A percentile compares a stretch with the other conserved stretches of the same genome.
These are phyloP conservation scores for Ovibos moschatus DNA, from an alignment of 2,113 vertebrate genomes.

Conservation along the genomic window DNA sequence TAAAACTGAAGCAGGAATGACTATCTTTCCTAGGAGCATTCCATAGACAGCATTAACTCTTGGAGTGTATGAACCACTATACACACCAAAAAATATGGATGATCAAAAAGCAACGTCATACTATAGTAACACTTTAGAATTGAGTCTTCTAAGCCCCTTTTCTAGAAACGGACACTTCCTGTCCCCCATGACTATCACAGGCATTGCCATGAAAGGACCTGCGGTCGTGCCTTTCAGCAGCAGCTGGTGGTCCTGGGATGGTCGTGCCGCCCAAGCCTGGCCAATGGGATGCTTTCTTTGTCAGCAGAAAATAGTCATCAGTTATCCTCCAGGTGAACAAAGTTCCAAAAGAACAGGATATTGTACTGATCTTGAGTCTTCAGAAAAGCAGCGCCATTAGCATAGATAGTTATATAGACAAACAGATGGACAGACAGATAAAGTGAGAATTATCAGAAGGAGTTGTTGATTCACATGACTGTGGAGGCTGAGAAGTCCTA, in stretches of 20 bases:
- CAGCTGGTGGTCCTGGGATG: not conserved
- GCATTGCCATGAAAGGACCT: rapidly evolving
- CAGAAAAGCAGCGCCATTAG: not conserved
- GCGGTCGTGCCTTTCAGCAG: not conserved
- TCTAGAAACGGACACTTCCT: not conserved
- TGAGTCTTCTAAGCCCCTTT: not conserved
- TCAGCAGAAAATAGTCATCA: not conserved
- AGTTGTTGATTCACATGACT: not conserved
- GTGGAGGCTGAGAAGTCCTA: not conserved
- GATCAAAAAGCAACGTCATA: not conserved
- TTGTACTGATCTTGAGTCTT: not conserved
- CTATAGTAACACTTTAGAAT: not conserved
- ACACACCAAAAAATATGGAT: not conserved
- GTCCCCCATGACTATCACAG: too few species aligned
- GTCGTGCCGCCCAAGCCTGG: rapidly evolving
- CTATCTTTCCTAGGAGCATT: not conserved
- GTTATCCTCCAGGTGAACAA: not conserved
- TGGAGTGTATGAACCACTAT: not conserved
- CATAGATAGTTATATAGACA: not conserved
- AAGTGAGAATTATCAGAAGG: not conserved
- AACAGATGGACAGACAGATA: not conserved
- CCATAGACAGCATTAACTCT: not conserved
- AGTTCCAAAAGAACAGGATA: not conserved
- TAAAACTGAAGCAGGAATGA: not conserved
- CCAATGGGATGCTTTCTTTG: not conserved